Conservation (phyloP, 2,888 invertebrate species). For the Himalopsyche kuldschensis region DNA sequence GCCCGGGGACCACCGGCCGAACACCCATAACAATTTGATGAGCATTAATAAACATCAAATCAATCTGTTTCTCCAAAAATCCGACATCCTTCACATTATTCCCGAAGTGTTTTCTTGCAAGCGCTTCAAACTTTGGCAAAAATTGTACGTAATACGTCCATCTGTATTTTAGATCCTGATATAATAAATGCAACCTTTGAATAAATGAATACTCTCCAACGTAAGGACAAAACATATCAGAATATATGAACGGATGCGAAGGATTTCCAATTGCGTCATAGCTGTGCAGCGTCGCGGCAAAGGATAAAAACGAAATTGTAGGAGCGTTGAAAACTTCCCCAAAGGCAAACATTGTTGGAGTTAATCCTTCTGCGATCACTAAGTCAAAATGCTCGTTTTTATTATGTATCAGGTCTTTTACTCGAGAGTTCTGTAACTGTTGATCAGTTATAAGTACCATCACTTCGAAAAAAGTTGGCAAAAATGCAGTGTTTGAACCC, state of each 20-base stretch:
- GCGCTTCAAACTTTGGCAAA: slow-evolving; percentile 24
- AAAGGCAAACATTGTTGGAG: slow-evolving; percentile 34
- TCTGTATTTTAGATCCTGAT: slow-evolving; percentile 2
- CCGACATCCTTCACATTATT: slow-evolving; percentile 31
- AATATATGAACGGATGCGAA: slow-evolving; percentile 36
- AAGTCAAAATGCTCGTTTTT: slow-evolving; percentile 42
- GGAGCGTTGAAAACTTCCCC: slow-evolving; percentile 42
- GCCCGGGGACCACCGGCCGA: slow-evolving; percentile 48
- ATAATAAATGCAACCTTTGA: background rate
- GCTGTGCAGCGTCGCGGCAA: slow-evolving; percentile 12
- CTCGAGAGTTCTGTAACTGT: slow-evolving; percentile 36
- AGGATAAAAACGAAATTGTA: slow-evolving; percentile 39
- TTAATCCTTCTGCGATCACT: slow-evolving; percentile 41
- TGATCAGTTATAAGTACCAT: slow-evolving; percentile 35
- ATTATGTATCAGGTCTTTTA: slow-evolving; percentile 21
- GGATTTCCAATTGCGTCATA: slow-evolving; percentile 38
- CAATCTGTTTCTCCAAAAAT: slow-evolving; percentile 43
- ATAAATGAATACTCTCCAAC: slow-evolving; percentile 41
- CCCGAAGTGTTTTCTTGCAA: slow-evolving; percentile 41
- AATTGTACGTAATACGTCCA: background rate
- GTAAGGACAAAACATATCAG: slow-evolving; percentile 17
- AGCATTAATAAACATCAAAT: slow-evolving; percentile 49
- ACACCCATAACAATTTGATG: slow-evolving; percentile 47
- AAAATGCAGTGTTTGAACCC: background rate
- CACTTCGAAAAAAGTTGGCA: slow-evolving; percentile 4